Conservation (phyloP, 53 echinoderm and acorn worm species). For the Holothuria leucospilota region DNA sequence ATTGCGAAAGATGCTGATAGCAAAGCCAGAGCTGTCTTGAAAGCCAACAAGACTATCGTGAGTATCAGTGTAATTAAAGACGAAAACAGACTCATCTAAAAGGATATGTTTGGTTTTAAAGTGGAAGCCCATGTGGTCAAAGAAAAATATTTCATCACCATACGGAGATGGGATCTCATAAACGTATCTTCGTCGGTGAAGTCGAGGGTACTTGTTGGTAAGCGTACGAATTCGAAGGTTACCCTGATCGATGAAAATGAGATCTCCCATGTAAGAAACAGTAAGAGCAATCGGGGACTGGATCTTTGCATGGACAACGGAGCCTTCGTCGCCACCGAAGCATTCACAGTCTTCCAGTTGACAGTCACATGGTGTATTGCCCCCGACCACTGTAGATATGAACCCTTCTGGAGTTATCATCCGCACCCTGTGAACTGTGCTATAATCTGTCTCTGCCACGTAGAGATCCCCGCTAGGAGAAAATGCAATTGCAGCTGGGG, state of each 20-base stretch:
- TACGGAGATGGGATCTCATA: constrained; percentile 80
- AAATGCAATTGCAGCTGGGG: constrained; percentile 83
- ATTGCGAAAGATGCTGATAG: constrained; percentile 42
- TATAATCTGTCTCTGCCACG: constrained; percentile 87
- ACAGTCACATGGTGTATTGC: constrained; percentile 81
- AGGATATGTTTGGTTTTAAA: constrained; percentile 76
- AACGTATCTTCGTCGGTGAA: constrained; percentile 50
- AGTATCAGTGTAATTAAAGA: constrained; percentile 76
- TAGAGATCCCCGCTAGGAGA: constrained; percentile 83
- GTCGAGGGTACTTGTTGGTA: constrained; percentile 56
- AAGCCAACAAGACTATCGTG: constrained; percentile 62
- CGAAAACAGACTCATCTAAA: constrained; percentile 72
- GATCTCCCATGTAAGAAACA: constrained; percentile 64
- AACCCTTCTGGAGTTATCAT: constrained; percentile 76
- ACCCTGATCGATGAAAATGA: constrained; percentile 90
- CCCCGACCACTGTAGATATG: constrained; percentile 80
- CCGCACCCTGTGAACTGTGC: constrained; percentile 77
- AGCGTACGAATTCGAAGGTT: constrained; percentile 86
- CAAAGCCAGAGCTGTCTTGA: constrained; percentile 74
- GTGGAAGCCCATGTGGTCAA: constrained; percentile 80
- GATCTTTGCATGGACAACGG: constrained; percentile 76
- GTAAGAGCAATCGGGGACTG: constrained; percentile 84
- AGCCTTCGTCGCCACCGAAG: constrained; percentile 75
- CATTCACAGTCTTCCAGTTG: constrained; percentile 77
- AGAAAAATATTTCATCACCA: constrained; percentile 71